phyloP scores from a whole-genome alignment of 2,888 invertebrate genomes.

The Philereme vetulata region DNA sequence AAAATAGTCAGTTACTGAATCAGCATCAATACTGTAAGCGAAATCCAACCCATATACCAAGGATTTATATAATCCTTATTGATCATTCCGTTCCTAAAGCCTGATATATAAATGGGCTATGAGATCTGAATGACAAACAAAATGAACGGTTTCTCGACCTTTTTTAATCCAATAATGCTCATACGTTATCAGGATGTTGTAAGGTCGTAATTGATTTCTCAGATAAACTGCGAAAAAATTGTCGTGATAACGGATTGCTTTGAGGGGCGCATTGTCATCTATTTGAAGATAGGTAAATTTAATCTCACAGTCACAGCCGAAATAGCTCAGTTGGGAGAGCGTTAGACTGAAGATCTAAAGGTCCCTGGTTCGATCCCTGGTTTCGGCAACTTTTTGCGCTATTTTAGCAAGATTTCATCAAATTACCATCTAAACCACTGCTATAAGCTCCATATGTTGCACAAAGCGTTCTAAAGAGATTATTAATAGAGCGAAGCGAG shows the following conservation, averaged over 20 bases:
- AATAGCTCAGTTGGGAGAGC: slow-evolving; percentile 55
- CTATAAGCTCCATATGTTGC: no score
- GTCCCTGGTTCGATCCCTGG: slow-evolving; percentile 53
- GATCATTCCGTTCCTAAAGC: slow-evolving; percentile 2
- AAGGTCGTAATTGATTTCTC: slow-evolving; percentile 51
- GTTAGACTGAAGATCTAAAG: slow-evolving; percentile 55
- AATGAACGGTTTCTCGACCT: not conserved
- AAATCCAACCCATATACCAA: slow-evolving; percentile 1
- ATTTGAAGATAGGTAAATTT: slow-evolving; percentile 4
- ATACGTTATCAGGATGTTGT: slow-evolving; percentile 4
- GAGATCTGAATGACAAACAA: slow-evolving; percentile 5
- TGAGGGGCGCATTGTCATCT: not conserved
- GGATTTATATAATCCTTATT: slow-evolving; percentile 4
- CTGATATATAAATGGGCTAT: slow-evolving; percentile 4
- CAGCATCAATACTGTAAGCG: not conserved
- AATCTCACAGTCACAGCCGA: slow-evolving; percentile 13
- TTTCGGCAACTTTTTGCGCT: slow-evolving; percentile 41
- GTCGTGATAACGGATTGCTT: not conserved
- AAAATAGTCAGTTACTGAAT: not conserved
- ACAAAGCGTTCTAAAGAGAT: no score
- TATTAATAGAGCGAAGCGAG: no score
- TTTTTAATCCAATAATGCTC: slow-evolving; percentile 2
- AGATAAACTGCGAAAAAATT: slow-evolving; percentile 1
- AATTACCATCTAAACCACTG: not conserved
- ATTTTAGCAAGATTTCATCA: slow-evolving; percentile 4